These are phyloP conservation scores for Elephas maximus DNA, from an alignment of 2,113 vertebrate species.

Conservation along the genomic window DNA sequence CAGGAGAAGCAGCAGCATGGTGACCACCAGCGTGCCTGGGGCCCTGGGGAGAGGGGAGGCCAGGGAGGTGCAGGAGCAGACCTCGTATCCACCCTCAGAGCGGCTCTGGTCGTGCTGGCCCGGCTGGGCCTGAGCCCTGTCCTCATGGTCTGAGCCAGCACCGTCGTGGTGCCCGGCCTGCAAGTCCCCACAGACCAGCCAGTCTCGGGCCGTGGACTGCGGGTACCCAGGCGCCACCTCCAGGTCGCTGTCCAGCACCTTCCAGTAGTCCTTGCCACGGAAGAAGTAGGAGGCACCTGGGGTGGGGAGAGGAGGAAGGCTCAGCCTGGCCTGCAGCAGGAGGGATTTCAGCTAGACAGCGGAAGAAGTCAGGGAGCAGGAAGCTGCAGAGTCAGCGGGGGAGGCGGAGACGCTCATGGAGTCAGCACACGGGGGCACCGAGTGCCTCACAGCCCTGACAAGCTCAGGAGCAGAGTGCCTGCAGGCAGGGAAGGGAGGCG, in stretches of 20 bases:
- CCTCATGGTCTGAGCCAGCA: slow-evolving; percentile 64
- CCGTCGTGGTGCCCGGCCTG: slow-evolving; percentile 90
- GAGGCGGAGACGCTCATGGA: accelerated
- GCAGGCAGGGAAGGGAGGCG: accelerated
- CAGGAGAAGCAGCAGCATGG: slow-evolving; percentile 48
- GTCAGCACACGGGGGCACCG: not conserved
- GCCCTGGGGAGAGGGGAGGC: not conserved
- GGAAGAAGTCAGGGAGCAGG: accelerated
- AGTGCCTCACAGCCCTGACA: not conserved
- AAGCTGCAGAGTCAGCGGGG: accelerated
- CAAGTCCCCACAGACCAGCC: slow-evolving; percentile 95
- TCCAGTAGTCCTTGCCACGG: slow-evolving; percentile 97
- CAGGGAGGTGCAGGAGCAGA: slow-evolving; percentile 95
- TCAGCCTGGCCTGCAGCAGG: not conserved
- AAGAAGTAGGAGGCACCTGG: slow-evolving; percentile 97
- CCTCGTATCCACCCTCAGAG: slow-evolving; percentile 92
- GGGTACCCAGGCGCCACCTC: slow-evolving; percentile 93
- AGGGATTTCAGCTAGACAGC: accelerated
- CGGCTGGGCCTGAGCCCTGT: slow-evolving; percentile 81
- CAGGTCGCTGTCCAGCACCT: slow-evolving; percentile 92
- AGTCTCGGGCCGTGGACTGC: slow-evolving; percentile 94
- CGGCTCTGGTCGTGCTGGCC: slow-evolving; percentile 90
- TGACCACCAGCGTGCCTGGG: slow-evolving; percentile 4
- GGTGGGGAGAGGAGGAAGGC: not conserved
- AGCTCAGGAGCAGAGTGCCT: accelerated